Evolutionary conservation across 2,888 invertebrate species (phyloP).

Genomic region (Candidula unifasciata): DNA sequence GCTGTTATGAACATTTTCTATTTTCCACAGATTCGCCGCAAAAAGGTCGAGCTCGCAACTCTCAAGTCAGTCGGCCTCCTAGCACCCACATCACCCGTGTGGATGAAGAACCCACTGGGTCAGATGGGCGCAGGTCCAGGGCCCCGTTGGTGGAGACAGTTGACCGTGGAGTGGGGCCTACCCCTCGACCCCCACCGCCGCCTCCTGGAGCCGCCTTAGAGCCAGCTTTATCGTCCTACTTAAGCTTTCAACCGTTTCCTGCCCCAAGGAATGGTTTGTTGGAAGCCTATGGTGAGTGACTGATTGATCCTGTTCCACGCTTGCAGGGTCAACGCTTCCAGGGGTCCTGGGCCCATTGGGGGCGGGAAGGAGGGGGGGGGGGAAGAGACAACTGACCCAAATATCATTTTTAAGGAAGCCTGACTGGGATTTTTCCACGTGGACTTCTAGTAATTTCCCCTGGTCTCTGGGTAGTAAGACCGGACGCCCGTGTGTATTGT

Average conservation of each 20-base stretch:
- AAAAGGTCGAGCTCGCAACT: conserved; percentile 56
- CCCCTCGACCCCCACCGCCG: conserved; percentile 70
- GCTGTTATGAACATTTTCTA: not conserved
- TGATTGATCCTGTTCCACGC: not conserved
- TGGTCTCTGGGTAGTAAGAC: too few relatives aligned
- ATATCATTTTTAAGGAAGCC: too few relatives aligned
- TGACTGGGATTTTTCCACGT: too few relatives aligned
- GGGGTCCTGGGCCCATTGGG: too few relatives aligned
- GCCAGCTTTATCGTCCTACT: conserved; percentile 59
- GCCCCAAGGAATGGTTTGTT: conserved; percentile 52
- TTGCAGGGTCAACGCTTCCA: not conserved
- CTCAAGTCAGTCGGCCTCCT: conserved; percentile 64
- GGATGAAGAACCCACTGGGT: conserved; percentile 69
- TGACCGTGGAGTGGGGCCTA: conserved; percentile 75
- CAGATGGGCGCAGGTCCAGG: conserved; percentile 52
- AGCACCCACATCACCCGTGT: conserved; percentile 66
- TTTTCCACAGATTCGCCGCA: conserved; percentile 53
- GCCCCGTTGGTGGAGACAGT: conserved; percentile 71
- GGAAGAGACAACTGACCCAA: too few relatives aligned
- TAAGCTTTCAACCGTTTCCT: conserved; percentile 56
- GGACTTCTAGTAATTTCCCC: too few relatives aligned
- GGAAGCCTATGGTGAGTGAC: conserved; percentile 51
- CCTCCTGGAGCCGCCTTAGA: conserved; percentile 39
- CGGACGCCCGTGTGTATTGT: too few relatives aligned
- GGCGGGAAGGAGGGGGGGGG: too few relatives aligned